Evolutionary conservation across 2,888 invertebrate species (phyloP).

Genomic region (Aphidius colemani): DNA sequence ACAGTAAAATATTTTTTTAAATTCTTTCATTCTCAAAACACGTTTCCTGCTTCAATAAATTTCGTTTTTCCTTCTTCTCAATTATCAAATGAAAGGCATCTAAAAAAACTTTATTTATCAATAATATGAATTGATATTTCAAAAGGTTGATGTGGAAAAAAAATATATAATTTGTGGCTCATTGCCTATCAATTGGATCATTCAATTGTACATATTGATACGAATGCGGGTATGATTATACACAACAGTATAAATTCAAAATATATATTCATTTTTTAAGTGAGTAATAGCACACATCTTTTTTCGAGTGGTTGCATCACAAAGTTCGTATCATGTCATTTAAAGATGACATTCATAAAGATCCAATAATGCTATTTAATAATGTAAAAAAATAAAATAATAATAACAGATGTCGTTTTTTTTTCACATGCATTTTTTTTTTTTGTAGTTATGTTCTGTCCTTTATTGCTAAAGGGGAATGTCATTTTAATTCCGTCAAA

Average conservation of each 20-base stretch:
- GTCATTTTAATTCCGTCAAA: slow-evolving; percentile 18
- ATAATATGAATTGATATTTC: slow-evolving; percentile 25
- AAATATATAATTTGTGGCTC: slow-evolving; percentile 10
- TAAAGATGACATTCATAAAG: no score
- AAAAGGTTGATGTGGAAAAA: slow-evolving; percentile 13
- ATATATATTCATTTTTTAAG: no score
- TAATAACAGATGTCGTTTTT: slow-evolving; percentile 32
- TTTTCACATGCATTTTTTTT: no score
- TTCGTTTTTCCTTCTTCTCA: background rate
- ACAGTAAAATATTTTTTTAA: slow-evolving; percentile 2
- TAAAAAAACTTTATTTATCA: slow-evolving; percentile 25
- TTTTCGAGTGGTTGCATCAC: no score
- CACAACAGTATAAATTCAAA: no score
- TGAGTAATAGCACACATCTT: no score
- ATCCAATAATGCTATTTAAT: no score
- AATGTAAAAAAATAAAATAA: no score
- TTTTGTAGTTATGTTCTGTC: slow-evolving; percentile 35
- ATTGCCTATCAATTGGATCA: slow-evolving; percentile 26
- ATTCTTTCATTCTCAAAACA: background rate
- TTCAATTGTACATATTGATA: slow-evolving; percentile 22
- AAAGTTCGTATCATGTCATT: no score
- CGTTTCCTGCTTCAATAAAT: slow-evolving; percentile 8
- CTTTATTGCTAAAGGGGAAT: slow-evolving; percentile 1
- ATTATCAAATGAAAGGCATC: background rate
- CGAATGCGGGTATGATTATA: no score